Conservation (phyloP, 2,888 invertebrate species). For the Melolontha melolontha region DNA sequence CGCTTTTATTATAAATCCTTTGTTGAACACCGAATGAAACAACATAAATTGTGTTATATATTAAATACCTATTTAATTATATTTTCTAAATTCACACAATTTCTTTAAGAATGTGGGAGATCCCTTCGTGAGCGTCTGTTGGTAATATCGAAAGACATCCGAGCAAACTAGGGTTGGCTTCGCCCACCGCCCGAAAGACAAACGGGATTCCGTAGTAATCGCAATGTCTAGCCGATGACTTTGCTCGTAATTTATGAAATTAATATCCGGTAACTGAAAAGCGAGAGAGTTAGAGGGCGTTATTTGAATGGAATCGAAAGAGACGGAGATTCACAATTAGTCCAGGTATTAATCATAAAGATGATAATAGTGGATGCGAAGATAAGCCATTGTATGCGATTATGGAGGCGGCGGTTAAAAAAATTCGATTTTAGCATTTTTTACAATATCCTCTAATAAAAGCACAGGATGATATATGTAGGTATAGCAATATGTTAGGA, state of each 20-base stretch:
- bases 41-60: too few relatives aligned
- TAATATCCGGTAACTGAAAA: conserved; percentile 56
- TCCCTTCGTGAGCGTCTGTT: too few relatives aligned
- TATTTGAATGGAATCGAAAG: conserved; percentile 46
- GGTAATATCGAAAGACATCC: too few relatives aligned
- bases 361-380: conserved; percentile 27
- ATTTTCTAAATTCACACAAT: too few relatives aligned
- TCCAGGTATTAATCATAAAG: conserved; percentile 56
- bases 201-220: conserved; percentile 29
- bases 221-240: conserved; percentile 46
- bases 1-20: too few relatives aligned
- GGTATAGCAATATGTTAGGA: too few relatives aligned
- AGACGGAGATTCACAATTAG: conserved; percentile 54
- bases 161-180: too few relatives aligned
- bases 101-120: too few relatives aligned
- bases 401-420: not conserved
- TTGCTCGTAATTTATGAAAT: conserved; percentile 61
- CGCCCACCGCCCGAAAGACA: conserved; percentile 13
- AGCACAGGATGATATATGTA: not conserved
- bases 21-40: too few relatives aligned
- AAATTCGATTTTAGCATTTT: too few relatives aligned
- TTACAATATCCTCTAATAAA: too few relatives aligned
- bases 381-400: not conserved
- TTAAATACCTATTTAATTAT: too few relatives aligned
- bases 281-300: conserved; percentile 44